Base-by-base conservation (phyloP, 2,113 vertebrate genomes). In the Phyllostomus hastatus region DNA sequence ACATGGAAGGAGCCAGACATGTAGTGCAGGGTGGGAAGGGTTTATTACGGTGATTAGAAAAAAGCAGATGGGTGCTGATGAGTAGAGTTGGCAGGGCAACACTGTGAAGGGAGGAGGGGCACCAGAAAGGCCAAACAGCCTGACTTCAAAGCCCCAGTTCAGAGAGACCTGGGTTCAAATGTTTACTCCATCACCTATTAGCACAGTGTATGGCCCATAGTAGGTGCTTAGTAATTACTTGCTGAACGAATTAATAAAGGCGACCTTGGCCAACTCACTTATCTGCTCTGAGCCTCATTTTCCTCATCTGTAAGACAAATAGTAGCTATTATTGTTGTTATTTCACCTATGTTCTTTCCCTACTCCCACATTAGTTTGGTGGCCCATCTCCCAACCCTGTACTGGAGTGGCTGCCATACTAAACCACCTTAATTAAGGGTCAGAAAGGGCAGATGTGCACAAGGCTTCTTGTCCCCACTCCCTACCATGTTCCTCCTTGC, bases 241-340 rank as follows among this genome's bases (percentile, higher is more conserved):
- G 66, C 26, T 94, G 76, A 94, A 59, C 87, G 43, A 90, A 94
- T 67, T n/a, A 84, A 96, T 70, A 73, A 70, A 76, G 46, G 46
- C 72, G 59, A 80, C 35, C 6, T 96, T 93, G 91, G 48, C 17
- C 64, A 91, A 82, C 83, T 89, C 38, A 92, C 35, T 70, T 87
- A 67, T 59, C 26, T 57, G 95, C 76, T 84, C 88, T 64, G 59
- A 95, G 54, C 59, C 79, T 93, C 52, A 67, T 67, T 83, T 95
- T 93, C 52, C 69, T 93, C 38, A 88, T 70, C 38, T 92, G 33
- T 73, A 94, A 90, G 69, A 90, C 59, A 84, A 90, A 80, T 22
- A 90, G 70, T 69, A 84, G 64, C n/a, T 94, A 78, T 73, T 72
- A 78, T 81, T 90, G 11, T 79, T 79, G 41, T 70, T 57, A 64